phyloP scores from a whole-genome alignment of 2,797 vertebrate species.

The Siniperca obscura region DNA sequence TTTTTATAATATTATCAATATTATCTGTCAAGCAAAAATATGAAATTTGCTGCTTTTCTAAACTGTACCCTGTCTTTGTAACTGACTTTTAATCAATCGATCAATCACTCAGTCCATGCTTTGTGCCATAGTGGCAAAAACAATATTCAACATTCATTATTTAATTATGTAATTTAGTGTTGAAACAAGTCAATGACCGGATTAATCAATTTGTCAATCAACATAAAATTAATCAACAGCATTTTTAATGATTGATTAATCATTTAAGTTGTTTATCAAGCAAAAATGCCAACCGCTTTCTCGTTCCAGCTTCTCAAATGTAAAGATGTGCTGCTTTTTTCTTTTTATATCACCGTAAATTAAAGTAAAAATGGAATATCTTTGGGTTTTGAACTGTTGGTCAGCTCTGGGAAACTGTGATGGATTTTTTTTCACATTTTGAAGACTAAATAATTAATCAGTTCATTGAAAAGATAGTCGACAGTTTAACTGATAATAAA shows the following conservation, averaged over 20 bases:
- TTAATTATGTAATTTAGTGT: background rate
- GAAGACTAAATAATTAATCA: background rate
- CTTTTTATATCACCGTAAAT: background rate
- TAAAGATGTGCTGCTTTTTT: too few species aligned
- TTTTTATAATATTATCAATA: too few species aligned
- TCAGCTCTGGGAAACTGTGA: too few species aligned
- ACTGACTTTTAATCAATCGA: background rate
- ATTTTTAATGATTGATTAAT: too few species aligned
- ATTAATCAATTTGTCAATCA: too few species aligned
- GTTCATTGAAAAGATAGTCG: background rate
- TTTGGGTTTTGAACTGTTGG: background rate
- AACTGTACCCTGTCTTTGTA: background rate
- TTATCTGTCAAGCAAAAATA: background rate
- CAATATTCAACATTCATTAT: background rate
- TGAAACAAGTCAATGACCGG: background rate
- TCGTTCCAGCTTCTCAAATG: too few species aligned
- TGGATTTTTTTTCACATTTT: background rate
- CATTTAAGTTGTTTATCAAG: background rate
- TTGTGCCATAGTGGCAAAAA: background rate
- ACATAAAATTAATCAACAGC: too few species aligned
- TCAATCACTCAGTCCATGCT: background rate
- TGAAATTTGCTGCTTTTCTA: background rate
- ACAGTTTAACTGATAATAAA: background rate
- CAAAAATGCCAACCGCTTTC: background rate
- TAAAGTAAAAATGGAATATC: background rate